Base-by-base conservation (phyloP, 1,140 invertebrate species). In the Dysdera silvatica region DNA sequence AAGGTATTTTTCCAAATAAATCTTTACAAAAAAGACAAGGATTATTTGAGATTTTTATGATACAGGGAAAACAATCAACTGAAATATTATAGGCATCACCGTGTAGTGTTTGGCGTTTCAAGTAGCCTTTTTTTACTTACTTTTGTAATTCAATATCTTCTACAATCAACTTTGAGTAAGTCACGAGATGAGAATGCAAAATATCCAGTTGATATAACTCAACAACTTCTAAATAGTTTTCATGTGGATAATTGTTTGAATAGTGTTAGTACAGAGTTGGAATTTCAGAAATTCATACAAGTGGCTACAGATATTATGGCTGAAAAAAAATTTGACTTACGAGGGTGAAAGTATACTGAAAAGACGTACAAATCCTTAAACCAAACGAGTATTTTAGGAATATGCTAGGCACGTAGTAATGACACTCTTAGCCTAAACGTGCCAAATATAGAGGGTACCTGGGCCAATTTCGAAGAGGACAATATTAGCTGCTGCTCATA, bases 1-100 rank as follows among this genome's bases (percentile, higher is more conserved):
- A 67, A 67, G 20, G 57, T 55, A 24, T 67, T 66, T 62, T 52
- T 66, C 3, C 32, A 54, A 48, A 45, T 62, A 43, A 26, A 12
- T 35, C 24, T 62, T 8, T 23, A 1, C 24, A 28, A 54, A 57
- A 35, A 59, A 7, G 52, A 62, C 35, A 53, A 52, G 35, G 3
- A 62, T 56, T 47, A 45, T 28, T n/a, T 56, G 10, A 26, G 35
- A 24, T 56, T 56, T 23, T 0, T 47, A 47, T 43, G 55, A 7
- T 33, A 47, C 28, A 10, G n/a, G 5, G 26, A 45, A 47, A 28
- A 57, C 20, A 23, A 20, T 0, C 20, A 57, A 24, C n/a, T 57
- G 7, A 47, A 57, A 45, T 29, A 43, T 47, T 47, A 31, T 32
- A n/a, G 24, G 31, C 26, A 31, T 31, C 24, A 18, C 2, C 32